Base-by-base conservation (phyloP, 2,888 invertebrate genomes). In the Drosophila cracens region DNA sequence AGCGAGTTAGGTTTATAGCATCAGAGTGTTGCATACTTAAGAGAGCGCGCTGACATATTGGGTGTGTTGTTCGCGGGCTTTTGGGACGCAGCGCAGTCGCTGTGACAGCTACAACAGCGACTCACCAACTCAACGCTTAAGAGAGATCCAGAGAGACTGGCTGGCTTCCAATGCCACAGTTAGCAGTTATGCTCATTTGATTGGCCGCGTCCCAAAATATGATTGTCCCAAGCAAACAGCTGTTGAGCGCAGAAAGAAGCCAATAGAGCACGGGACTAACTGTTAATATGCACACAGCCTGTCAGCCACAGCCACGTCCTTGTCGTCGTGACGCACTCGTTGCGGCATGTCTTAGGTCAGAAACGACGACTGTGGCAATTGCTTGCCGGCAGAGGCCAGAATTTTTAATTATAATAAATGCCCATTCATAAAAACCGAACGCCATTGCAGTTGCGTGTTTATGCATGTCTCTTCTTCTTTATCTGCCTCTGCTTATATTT, bases 361-460 rank as follows among this genome's bases (percentile, higher is more conserved):
- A 79, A 87, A 82, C 79, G 77, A 68, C 52, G 70, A 70, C 65
- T 53, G 57, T 18, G 58, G 67, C 60, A 59, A 40, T 63, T 38
- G 54, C 66, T 54, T 16, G 31, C 88, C 86, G 81, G 79, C 76
- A 65, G 74, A 75, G 63, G 73, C 74, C 71, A 73, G 86, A 70
- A 86, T 90, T 88, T 88, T 90, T 89, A 89, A 89, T 89, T 89
- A 90, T 90, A 86, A 90, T 87, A 86, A 89, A 89, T 87, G 90
- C 75, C 66, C 86, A 87, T 87, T 89, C 88, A 89, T 89, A 85
- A 89, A 87, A 87, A 58, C 62, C 66, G 68, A 75, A 85, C 82
- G 81, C 74, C 76, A 79, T 83, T 86, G 76, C 73, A 68, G 77
- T 83, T 86, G 89, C 82, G 87, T 86, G 81, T 62, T 79, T 76